Conservation (phyloP, 1,140 invertebrate species). For the Dendrolimus punctatus region DNA sequence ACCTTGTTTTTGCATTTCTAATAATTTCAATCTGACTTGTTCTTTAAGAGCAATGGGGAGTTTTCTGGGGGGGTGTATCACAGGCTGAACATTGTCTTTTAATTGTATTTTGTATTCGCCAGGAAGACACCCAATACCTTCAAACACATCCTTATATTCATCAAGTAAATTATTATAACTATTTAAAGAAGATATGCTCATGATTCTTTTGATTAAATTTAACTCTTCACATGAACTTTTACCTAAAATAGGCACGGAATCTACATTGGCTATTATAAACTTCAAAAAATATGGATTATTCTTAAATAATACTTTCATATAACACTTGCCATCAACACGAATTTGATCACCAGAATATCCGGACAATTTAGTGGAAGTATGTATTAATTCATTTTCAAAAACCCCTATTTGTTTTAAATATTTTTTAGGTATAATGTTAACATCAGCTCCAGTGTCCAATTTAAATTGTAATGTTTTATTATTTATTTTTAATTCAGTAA, state of each 20-base stretch:
- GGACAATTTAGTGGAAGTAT: constrained; percentile 6
- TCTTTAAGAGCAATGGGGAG: constrained; percentile 16
- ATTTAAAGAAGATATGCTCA: constrained; percentile 1
- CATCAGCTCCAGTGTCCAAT: constrained; percentile 18
- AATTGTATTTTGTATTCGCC: constrained; percentile 16
- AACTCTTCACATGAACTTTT: constrained; percentile 12
- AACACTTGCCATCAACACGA: constrained; percentile 12
- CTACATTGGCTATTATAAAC: constrained; percentile 13
- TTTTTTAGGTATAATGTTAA: constrained; percentile 12
- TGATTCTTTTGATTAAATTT: constrained; percentile 12
- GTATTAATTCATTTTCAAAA: neutral
- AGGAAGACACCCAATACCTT: constrained; percentile 18
- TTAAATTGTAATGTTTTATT: constrained; percentile 6
- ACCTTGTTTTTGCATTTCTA: constrained; percentile 10
- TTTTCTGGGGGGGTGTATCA: constrained; percentile 15
- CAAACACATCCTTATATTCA: constrained; percentile 17
- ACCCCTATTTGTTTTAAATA: constrained; percentile 9
- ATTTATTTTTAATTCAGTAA: constrained; percentile 8
- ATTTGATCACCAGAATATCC: constrained; percentile 17
- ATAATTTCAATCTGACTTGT: constrained; percentile 13
- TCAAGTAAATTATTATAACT: constrained; percentile 1
- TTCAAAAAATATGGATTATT: constrained; percentile 8
- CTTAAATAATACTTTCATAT: constrained; percentile 13
- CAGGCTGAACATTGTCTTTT: constrained; percentile 6
- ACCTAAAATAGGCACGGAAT: constrained; percentile 13